Evolutionary conservation across 2,888 invertebrate genomes (phyloP).

Genomic region (Sturmia bella): DNA sequence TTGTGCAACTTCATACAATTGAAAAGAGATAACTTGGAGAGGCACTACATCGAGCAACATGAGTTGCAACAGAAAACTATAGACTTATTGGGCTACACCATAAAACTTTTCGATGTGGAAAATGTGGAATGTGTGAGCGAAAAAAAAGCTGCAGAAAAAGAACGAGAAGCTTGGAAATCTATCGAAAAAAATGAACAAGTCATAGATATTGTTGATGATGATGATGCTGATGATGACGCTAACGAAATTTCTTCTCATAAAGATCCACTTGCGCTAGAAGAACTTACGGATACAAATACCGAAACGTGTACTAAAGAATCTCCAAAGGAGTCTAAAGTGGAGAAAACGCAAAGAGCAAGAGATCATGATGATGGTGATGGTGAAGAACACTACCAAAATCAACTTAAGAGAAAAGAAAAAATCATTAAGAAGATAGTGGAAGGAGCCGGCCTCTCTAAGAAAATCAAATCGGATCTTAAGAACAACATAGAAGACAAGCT

Average conservation of each 20-base stretch:
- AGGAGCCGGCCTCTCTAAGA: background rate
- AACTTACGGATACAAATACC: no score
- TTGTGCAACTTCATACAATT: constrained; percentile 89
- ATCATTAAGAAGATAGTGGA: background rate
- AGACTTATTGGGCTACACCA: constrained; percentile 63
- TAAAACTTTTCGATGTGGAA: constrained; percentile 70
- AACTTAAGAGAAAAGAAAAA: background rate
- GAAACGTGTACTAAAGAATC: no score
- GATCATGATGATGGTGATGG: background rate
- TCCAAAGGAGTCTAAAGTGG: no score
- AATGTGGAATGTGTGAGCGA: constrained; percentile 65
- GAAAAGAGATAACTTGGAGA: constrained; percentile 84
- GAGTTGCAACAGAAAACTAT: constrained; percentile 65
- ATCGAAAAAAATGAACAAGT: constrained; percentile 53
- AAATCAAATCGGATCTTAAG: background rate
- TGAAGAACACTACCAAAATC: background rate
- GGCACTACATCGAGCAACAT: constrained; percentile 83
- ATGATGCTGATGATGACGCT: constrained; percentile 11
- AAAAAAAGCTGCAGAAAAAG: constrained; percentile 44
- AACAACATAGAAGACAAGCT: background rate
- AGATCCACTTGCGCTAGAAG: background rate
- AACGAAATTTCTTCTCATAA: background rate
- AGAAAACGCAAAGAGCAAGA: no score
- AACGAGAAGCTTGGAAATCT: constrained; percentile 54
- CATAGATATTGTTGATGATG: constrained; percentile 59